These are phyloP conservation scores for Archivesica marissinica DNA, from an alignment of 1,140 invertebrate genomes.

Conservation along the genomic window DNA sequence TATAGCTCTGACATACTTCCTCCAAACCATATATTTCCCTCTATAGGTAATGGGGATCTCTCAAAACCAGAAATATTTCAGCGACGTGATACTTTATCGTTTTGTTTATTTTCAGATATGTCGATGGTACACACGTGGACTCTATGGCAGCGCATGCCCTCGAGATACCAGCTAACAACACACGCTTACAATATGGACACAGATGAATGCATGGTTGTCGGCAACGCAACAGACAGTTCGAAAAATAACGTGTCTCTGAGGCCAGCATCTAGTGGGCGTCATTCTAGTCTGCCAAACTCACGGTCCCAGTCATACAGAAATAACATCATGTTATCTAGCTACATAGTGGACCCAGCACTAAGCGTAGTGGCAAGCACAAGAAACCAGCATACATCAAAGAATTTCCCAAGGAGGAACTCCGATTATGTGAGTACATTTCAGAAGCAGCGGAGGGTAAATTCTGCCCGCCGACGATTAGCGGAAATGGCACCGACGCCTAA, in stretches of 20 bases:
- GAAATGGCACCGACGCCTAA: conserved; percentile 29
- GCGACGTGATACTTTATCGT: too few species aligned
- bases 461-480: conserved; percentile 64
- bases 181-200: conserved; percentile 46
- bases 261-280: conserved; percentile 32
- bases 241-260: background rate
- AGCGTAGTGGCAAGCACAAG: background rate
- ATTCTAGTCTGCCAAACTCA: conserved; percentile 36
- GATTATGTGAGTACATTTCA: conserved; percentile 69
- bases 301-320: conserved; percentile 2
- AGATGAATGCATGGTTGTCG: conserved; percentile 8
- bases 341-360: background rate
- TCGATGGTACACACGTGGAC: conserved; percentile 69
- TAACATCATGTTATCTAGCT: conserved; percentile 38
- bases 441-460: conserved; percentile 70
- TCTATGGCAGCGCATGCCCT: conserved; percentile 73
- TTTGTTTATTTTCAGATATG: conserved; percentile 69
- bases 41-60: too few species aligned
- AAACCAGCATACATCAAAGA: conserved; percentile 4
- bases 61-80: too few species aligned
- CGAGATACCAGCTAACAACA: conserved; percentile 73
- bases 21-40: too few species aligned
- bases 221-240: conserved; percentile 28
- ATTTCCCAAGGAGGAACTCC: conserved; percentile 67
- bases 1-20: too few species aligned